Conservation (phyloP, 2,888 invertebrate genomes). For the Dryobota labecula region DNA sequence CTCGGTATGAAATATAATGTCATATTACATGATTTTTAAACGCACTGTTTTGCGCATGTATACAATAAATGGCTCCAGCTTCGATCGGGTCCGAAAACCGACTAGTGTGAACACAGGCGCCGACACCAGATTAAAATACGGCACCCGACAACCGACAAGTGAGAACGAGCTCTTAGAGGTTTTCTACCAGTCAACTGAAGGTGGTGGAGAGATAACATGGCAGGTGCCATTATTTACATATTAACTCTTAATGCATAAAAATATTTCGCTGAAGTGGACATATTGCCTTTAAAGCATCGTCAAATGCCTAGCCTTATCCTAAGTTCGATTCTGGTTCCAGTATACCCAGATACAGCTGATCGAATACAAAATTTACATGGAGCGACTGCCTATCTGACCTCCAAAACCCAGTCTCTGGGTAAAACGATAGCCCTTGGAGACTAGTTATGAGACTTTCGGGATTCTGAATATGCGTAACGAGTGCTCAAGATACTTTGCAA, state of each 20-base stretch:
- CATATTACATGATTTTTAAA: no score
- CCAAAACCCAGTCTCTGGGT: neutral
- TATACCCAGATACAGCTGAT: neutral
- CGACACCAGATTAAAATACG: no score
- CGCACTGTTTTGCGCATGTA: no score
- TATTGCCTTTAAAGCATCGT: neutral
- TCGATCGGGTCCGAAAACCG: no score
- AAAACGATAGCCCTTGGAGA: neutral
- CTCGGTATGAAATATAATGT: no score
- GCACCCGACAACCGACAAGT: no score
- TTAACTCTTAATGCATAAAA: neutral
- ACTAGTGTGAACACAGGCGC: no score
- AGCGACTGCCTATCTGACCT: neutral
- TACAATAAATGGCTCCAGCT: no score
- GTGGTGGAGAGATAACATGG: neutral
- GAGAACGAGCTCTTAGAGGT: no score
- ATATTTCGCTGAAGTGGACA: neutral
- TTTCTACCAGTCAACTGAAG: neutral
- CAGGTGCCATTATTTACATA: neutral
- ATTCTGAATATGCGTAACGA: neutral
- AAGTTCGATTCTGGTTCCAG: no score
- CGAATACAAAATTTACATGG: neutral
- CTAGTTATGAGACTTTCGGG: neutral
- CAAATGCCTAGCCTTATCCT: no score
- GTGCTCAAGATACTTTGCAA: neutral